Percentiles rank a stretch among this genome's conserved stretches.
These are phyloP conservation scores for Tinea pellionella DNA, from an alignment of 2,888 invertebrate species.

Conservation along the genomic window DNA sequence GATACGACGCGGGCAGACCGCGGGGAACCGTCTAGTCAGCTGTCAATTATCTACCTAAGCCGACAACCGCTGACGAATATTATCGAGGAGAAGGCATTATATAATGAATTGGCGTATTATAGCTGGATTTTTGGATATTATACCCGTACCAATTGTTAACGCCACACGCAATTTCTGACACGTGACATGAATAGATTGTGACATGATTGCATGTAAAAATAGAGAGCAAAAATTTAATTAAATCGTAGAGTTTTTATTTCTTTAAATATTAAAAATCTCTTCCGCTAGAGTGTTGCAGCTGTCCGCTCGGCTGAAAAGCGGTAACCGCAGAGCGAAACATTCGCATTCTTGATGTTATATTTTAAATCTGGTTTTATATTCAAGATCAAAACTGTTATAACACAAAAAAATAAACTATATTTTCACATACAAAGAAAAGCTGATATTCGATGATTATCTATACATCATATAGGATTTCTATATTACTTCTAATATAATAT, in stretches of 20 bases:
- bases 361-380: not conserved
- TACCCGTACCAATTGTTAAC: not conserved
- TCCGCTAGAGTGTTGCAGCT: not conserved
- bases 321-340: not conserved
- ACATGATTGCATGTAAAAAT: too few species aligned
- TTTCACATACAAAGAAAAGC: too few species aligned
- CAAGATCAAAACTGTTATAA: too few species aligned
- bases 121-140: not conserved
- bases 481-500: too few species aligned
- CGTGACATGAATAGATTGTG: too few species aligned
- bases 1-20: slow-evolving; percentile 24
- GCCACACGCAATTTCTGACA: not conserved
- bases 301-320: not conserved
- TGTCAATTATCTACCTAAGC: slow-evolving; percentile 24
- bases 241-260: not conserved
- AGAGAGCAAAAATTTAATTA: too few species aligned
- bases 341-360: not conserved
- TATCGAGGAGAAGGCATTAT: not conserved
- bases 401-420: too few species aligned
- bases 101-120: not conserved
- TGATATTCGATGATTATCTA: too few species aligned
- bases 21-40: slow-evolving; percentile 27
- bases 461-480: too few species aligned
- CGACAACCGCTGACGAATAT: not conserved
- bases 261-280: not conserved